Evolutionary conservation across 2,888 invertebrate species (phyloP), one percentile per base, ranked within the genome.

Genomic region (Drosophila subsilvestris): DNA sequence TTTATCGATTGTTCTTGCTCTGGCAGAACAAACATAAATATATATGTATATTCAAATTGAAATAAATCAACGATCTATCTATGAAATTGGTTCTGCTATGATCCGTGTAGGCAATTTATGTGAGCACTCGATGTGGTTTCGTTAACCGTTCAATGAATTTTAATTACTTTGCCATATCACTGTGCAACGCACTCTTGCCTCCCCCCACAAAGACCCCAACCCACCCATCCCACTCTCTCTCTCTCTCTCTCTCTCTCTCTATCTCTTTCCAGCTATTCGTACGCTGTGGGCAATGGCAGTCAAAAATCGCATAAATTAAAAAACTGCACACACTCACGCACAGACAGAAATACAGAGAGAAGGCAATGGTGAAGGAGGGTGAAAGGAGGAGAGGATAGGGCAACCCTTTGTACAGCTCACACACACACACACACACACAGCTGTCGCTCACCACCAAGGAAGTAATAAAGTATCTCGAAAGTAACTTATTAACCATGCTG

Each of bases 401-500:
- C 68, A 74, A 74, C 74, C 74, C 74, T 69, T 71, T 58, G 63
- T 57, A 51, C 51, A 42, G 29, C 27, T 45, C 42, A 10, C n/a
- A 12, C 12, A 1, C 18, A n/a, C 18, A n/a, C 32, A 44, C 44
- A 25, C 53, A 44, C 43, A 43, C 45, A 50, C 63, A 66, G 62
- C 56, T 74, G 86, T 79, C 79, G 83, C 71, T 66, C 63, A 66
- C 62, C 70, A 76, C 66, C 76, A 87, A 86, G 88, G 88, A 88
- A 87, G 86, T 86, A 89, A 89, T 86, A 89, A 89, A 87, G 88
- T 87, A 89, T 82, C 84, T 85, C 78, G 69, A 89, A 80, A 86
- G 86, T 83, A 89, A 89, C 86, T 86, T 87, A 87, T 89, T 89
- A 87, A 87, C 89, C 89, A 89, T 85, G 86, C 86, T 86, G 80